These are phyloP conservation scores for Euphonia xanthogaster DNA, from an alignment of 2,797 vertebrate genomes.

Conservation along the genomic window DNA sequence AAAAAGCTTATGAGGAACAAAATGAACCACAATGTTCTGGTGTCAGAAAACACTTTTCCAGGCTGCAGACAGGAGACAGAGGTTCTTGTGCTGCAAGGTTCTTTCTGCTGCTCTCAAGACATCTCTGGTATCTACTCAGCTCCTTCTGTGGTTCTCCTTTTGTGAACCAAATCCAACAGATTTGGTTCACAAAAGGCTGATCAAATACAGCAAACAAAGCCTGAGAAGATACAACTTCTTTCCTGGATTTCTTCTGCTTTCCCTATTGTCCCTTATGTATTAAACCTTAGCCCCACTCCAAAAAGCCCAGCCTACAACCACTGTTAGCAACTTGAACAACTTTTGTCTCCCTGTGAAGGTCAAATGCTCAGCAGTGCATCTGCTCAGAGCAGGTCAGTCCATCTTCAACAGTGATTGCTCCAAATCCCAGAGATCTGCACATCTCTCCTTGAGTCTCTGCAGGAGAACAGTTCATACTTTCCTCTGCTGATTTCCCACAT, in stretches of 20 bases:
- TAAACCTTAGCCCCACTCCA: fast-evolving
- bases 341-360: neutral
- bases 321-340: neutral
- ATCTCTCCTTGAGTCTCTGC: neutral
- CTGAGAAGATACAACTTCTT: neutral
- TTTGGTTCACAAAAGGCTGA: neutral
- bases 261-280: neutral
- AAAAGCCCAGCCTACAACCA: neutral
- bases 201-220: neutral
- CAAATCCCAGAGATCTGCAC: neutral
- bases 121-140: neutral
- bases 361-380: neutral
- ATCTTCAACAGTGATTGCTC: neutral
- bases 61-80: neutral
- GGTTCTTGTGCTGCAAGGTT: neutral
- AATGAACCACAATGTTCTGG: neutral
- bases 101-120: neutral
- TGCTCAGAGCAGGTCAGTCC: neutral
- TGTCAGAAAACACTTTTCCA: neutral
- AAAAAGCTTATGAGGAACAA: neutral
- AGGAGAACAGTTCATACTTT: neutral
- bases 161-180: neutral
- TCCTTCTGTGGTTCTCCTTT: neutral
- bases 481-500: neutral
- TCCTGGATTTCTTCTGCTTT: neutral